Evolutionary conservation across 2,797 vertebrate genomes (phyloP), one percentile per base, ranked within the genome.

Genomic region (Cuniculus paca): DNA sequence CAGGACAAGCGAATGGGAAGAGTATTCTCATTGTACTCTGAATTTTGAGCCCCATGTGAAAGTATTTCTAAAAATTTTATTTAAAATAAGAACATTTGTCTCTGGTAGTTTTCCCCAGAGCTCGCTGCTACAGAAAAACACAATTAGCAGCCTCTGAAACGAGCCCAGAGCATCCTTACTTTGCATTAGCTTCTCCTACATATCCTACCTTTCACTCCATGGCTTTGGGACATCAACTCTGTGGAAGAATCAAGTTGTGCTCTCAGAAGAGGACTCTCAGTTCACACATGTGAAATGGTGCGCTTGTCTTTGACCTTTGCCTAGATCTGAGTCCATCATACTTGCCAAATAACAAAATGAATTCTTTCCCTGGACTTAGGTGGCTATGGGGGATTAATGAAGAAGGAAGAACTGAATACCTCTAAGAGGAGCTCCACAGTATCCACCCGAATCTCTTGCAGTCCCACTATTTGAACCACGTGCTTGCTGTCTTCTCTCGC

Each of bases 401-500:
- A 81, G 75, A 79, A 91, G 50, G 39, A 78, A 91, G 68, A 63
- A 65, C 94, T 98, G 99, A 42, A 97, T 98, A 99, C 99, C 99
- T 99, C 98, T 86, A 99, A 98, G 28, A 99, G 98, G 1, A 99
- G 98, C 84, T 98, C 97, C 92, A 99, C 99, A 2, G 99, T 99
- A 79, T 99, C 98, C 98, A 99, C 99, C 89, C 98, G 98, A 92
- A 99, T 97, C 54, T 99, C 98, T 60, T 79, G 98, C 75, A 99
- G 98, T 22, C 99, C 99, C 68, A 99, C 98, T 94, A 99, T 99
- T 92, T 99, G 99, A 63, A 99, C 99, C 0, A 99, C 92, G 0
- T 98, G 99, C 75, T 99, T 99, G 89, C 99, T 98, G 28, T 99
- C 99, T 97, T 99, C 99, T 97, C 99, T 99, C 79, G 99, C 99